These are phyloP conservation scores for Andrena marginata DNA, from an alignment of 2,888 invertebrate species.

Conservation along the genomic window DNA sequence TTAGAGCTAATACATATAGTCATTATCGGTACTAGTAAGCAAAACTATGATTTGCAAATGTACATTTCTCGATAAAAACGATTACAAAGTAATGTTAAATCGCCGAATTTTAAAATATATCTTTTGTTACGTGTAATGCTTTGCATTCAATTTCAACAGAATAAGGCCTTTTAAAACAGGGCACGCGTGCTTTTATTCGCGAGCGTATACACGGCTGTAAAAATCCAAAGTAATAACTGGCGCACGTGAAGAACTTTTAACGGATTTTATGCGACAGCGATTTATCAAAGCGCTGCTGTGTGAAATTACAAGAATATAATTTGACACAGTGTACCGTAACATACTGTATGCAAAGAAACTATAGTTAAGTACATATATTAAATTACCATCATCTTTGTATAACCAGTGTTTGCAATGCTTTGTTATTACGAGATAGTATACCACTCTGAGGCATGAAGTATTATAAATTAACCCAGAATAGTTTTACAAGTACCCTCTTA, in stretches of 20 bases:
- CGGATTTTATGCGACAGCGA: conserved; percentile 16
- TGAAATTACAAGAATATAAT: conserved; percentile 29
- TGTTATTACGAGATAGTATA: conserved; percentile 37
- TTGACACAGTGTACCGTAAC: conserved; percentile 30
- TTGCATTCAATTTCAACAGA: not conserved
- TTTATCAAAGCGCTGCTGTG: conserved; percentile 36
- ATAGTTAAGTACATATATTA: conserved; percentile 69
- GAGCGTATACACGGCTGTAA: conserved; percentile 34
- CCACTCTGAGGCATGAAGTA: conserved; percentile 27
- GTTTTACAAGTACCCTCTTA: conserved; percentile 29
- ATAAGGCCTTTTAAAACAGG: conserved; percentile 12
- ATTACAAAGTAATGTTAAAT: conserved; percentile 12
- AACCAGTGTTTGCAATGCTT: conserved; percentile 56
- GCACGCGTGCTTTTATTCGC: conserved; percentile 14
- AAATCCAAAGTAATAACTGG: conserved; percentile 54
- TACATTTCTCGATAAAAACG: not conserved
- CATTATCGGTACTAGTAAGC: not conserved
- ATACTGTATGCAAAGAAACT: conserved; percentile 42
- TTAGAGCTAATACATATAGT: not conserved
- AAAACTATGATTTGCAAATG: not conserved
- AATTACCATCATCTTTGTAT: conserved; percentile 71
- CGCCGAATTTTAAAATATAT: not conserved
- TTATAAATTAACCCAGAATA: conserved; percentile 41
- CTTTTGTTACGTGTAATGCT: conserved; percentile 6
- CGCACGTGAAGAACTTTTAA: conserved; percentile 28